These are phyloP conservation scores for Clostera curtula DNA, from an alignment of 2,888 invertebrate species.

Conservation along the genomic window DNA sequence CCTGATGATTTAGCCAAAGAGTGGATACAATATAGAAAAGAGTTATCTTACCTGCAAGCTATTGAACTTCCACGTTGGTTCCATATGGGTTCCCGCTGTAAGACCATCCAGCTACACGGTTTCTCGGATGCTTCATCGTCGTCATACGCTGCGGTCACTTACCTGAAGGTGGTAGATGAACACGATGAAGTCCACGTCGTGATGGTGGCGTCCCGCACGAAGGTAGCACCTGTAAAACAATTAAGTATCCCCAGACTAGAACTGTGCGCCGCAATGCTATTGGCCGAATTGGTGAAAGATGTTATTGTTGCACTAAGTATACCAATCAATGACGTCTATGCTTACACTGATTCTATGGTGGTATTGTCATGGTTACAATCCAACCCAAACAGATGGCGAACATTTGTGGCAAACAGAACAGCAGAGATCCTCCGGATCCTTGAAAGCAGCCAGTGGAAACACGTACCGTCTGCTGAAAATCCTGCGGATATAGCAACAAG, in stretches of 20 bases:
- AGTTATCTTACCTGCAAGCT: too few relatives aligned
- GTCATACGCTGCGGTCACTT: constrained; percentile 14
- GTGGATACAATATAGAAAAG: too few relatives aligned
- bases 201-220: constrained; percentile 13
- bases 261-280: constrained; percentile 16
- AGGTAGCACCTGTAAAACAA: constrained; percentile 19
- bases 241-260: constrained; percentile 17
- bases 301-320: constrained; percentile 7
- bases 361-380: constrained; percentile 13
- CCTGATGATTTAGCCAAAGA: too few relatives aligned
- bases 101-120: constrained; percentile 13
- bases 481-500: constrained; percentile 10
- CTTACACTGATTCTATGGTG: constrained; percentile 13
- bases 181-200: constrained; percentile 3
- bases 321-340: constrained; percentile 3
- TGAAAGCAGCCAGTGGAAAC: constrained; percentile 5
- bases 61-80: too few relatives aligned
- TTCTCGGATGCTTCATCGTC: constrained; percentile 15
- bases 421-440: constrained; percentile 6
- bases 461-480: constrained; percentile 7
- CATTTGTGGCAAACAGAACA: constrained; percentile 10
- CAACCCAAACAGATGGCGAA: constrained; percentile 8
- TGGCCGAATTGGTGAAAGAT: constrained; percentile 8
- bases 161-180: constrained; percentile 7
- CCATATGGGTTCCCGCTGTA: too few relatives aligned